A percentile compares a stretch with the other conserved stretches of the same genome.
Conservation (phyloP, 2,797 vertebrate genomes). For the Enoplosus armatus region DNA sequence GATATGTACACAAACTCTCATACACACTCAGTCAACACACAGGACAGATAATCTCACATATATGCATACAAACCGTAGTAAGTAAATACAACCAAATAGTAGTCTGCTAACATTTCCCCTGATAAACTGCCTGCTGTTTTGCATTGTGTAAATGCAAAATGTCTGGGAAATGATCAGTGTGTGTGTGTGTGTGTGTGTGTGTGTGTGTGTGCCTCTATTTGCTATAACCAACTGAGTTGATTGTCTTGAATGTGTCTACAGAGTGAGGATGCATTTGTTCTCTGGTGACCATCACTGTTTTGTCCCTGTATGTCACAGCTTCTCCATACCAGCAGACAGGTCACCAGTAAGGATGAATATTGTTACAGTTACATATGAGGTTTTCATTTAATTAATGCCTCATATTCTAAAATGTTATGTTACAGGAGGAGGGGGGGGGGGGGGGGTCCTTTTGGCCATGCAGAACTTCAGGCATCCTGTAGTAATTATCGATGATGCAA, state of each 20-base stretch:
- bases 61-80: constrained; percentile 47
- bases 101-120: not conserved
- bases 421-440: too few relatives aligned
- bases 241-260: constrained; percentile 25
- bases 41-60: constrained; percentile 27
- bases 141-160: constrained; percentile 18
- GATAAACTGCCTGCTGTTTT: constrained; percentile 45
- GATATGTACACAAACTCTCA: constrained; percentile 14
- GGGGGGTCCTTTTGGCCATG: not conserved
- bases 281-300: constrained; percentile 1
- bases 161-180: constrained; percentile 30
- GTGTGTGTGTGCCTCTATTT: not conserved
- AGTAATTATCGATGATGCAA: not conserved
- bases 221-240: constrained; percentile 6
- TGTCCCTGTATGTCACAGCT: not conserved
- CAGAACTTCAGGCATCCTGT: not conserved
- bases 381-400: not conserved
- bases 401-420: not conserved
- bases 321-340: not conserved
- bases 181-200: constrained; percentile 22
- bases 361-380: too few relatives aligned
- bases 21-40: constrained; percentile 20
- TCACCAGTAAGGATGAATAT: not conserved
- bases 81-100: constrained; percentile 41
- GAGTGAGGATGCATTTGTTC: not conserved